Base-by-base conservation (phyloP, 2,113 vertebrate genomes). In the Aix galericulata region DNA sequence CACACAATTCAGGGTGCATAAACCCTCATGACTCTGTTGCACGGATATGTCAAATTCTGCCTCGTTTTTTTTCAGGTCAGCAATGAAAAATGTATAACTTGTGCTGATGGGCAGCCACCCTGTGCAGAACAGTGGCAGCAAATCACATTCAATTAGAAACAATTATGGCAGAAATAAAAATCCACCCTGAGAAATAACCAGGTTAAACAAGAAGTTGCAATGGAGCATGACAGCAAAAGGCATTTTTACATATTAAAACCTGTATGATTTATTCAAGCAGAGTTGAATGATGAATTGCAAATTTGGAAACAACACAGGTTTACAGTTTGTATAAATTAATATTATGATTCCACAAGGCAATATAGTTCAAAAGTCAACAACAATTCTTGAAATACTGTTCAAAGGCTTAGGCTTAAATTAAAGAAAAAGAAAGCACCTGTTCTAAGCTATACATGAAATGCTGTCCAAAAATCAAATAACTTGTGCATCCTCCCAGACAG, bases 251-350 rank as follows among this genome's bases (percentile, higher is more conserved):
- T 91, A 93, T 63, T 48, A 80, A 88, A 82, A 66, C 9, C 44
- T 13, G 17, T 8, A 31, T 77, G 58, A 62, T 80, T 91, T 80
- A 67, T 84, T 91, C 63, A 93, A 80, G 46, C 38, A 73, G 46
- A 34, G 74, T 58, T 72, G 89, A 93, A 73, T 59, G 16, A 53
- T 48, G 83, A 91, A 63, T 72, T 64, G 66, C 76, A 88, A 75
- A 91, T 90, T 68, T 67, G 82, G 69, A 93, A 73, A 67, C 40
- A 69, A 44, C n/a, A 79, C 22, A 36, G 48, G 69, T 91, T 95
- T 93, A 72, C 27, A 36, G 83, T 86, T 93, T 80, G 74, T 74
- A 53, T 91, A 92, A 94, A 94, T 94, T 93, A 93, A 94, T 91
- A 62, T 44, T 82, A 53, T 62, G 62, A 82, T 91, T 96, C 90